Evolutionary conservation across 1,140 invertebrate genomes (phyloP), one percentile per base, ranked within the genome.

Genomic region (Dendroctonus valens): DNA sequence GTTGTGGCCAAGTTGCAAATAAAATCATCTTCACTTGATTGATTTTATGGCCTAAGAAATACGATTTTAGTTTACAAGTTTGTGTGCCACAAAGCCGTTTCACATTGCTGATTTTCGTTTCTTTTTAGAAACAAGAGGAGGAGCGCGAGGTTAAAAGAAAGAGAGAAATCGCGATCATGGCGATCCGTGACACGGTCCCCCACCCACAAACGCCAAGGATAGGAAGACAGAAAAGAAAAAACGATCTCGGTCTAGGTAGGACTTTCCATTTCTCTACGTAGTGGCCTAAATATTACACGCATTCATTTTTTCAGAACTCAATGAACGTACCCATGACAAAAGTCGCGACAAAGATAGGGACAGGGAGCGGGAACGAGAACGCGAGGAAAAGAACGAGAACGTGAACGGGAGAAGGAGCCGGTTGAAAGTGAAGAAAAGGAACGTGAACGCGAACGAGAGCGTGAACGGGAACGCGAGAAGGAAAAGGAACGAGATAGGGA

Each of bases 101-200:
- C 26, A 26, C 26, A 26, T 15, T n/a, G 6, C 41, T 58, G 9
- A 65, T 57, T 57, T 14, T 7, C 49, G 14, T 70, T 70, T 78
- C 71, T 82, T 81, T 83, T 84, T 82, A 86, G 84, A 87, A 87
- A 81, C 85, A 87, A 81, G 86, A 88, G 71, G 84, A 85, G 74
- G 84, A 80, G 65, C 80, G 79, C 61, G 80, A 81, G 70, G 79
- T 79, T 26, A 75, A 73, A 75, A 78, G 46, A 79, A 79, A 55
- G 74, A 77, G 41, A 73, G 74, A 52, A 74, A 78, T 40, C 72
- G 76, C 11, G 76, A 84, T 39, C 70, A 75, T 11, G 76, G 77
- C 81, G 79, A 70, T 83, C 83, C 5, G 54, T 63, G 14, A 71
- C 72, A 26, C 77, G 72, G 60, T 78, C 77, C 15, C 75, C 75